These are phyloP conservation scores for Drosophila kambysellisi DNA, from an alignment of 2,888 invertebrate genomes.

Conservation along the genomic window DNA sequence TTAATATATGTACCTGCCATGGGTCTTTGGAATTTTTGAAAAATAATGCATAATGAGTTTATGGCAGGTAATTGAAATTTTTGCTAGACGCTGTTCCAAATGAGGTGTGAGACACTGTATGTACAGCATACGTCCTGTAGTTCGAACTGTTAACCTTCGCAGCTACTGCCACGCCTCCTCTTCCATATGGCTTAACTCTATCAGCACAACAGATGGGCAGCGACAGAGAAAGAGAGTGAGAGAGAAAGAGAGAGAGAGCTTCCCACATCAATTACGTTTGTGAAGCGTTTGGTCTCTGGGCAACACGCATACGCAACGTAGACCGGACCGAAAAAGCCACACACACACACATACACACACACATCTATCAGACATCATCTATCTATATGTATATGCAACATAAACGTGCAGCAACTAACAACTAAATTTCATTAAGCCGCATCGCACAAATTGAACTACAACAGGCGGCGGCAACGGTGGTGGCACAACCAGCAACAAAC, in stretches of 20 bases:
- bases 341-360: neutral
- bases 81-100: too few relatives aligned
- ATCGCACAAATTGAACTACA: slow-evolving; percentile 79
- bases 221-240: neutral
- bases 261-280: slow-evolving; percentile 48
- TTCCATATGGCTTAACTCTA: slow-evolving; percentile 43
- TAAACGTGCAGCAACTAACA: slow-evolving; percentile 80
- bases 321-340: slow-evolving; percentile 16
- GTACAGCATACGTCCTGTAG: slow-evolving; percentile 31
- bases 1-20: too few relatives aligned
- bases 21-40: too few relatives aligned
- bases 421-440: slow-evolving; percentile 79
- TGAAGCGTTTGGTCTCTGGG: slow-evolving; percentile 3
- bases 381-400: slow-evolving; percentile 32
- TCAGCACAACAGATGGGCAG: neutral
- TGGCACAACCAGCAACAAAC: slow-evolving; percentile 11
- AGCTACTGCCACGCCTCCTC: slow-evolving; percentile 12
- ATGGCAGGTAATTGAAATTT: too few relatives aligned
- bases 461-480: slow-evolving; percentile 33
- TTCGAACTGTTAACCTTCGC: neutral
- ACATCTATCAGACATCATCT: slow-evolving; percentile 54
- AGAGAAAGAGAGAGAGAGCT: neutral
- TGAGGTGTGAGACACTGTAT: too few relatives aligned
- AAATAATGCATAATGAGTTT: too few relatives aligned
- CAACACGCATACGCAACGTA: slow-evolving; percentile 58